phyloP scores from a whole-genome alignment of 2,797 vertebrate species.

The Oceanodroma leucorhoa region DNA sequence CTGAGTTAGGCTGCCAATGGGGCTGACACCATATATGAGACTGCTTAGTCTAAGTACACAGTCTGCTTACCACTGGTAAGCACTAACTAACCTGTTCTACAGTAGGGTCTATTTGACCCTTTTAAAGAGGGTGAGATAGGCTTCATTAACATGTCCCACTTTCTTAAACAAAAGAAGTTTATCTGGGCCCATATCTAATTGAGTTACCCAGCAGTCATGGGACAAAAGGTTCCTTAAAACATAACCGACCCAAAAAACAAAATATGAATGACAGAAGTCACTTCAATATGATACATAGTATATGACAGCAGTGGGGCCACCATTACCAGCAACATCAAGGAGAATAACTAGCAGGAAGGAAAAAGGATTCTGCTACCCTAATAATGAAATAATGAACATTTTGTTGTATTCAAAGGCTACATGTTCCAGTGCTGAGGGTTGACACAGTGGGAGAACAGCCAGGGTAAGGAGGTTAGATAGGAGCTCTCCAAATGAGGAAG shows the following conservation, averaged over 20 bases:
- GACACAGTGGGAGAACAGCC: not conserved
- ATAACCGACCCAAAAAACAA: not conserved
- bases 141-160: not conserved
- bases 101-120: not conserved
- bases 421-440: not conserved
- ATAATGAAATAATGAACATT: not conserved
- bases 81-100: not conserved
- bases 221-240: not conserved
- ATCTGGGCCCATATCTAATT: not conserved
- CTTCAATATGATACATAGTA: not conserved
- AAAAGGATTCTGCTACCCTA: not conserved
- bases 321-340: not conserved
- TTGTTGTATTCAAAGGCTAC: not conserved
- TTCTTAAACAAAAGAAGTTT: not conserved
- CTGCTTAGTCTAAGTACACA: not conserved
- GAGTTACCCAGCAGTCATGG: not conserved
- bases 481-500: not conserved
- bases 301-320: not conserved
- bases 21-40: not conserved
- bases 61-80: not conserved
- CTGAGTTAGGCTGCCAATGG: not conserved
- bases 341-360: not conserved
- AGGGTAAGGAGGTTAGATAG: not conserved
- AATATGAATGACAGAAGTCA: not conserved
- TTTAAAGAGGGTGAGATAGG: not conserved